phyloP scores from a whole-genome alignment of 2,113 vertebrate genomes.

The Platanista minor region DNA sequence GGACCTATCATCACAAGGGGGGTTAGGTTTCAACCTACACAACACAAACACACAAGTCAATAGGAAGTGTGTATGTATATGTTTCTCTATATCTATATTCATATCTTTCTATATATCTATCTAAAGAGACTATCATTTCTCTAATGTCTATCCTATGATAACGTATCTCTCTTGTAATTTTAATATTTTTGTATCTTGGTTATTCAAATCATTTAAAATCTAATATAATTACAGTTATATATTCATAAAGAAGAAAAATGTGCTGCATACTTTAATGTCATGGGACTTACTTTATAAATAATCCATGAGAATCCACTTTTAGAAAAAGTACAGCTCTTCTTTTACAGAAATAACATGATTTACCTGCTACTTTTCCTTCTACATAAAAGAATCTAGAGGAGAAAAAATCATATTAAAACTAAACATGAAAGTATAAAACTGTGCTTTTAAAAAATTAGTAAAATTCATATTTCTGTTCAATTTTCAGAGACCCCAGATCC shows the following conservation, averaged over 20 bases:
- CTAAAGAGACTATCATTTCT: neutral
- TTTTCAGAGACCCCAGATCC: neutral
- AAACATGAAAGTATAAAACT: neutral
- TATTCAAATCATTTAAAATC: neutral
- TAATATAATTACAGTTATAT: neutral
- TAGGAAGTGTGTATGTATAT: neutral
- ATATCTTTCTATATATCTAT: neutral
- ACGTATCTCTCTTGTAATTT: neutral
- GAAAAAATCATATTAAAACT: neutral
- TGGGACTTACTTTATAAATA: slow-evolving; percentile 15
- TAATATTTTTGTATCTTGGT: neutral
- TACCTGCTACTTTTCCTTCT: neutral
- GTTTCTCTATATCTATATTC: neutral
- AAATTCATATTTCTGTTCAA: neutral
- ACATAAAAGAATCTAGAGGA: neutral
- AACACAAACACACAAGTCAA: neutral
- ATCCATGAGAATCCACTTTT: neutral
- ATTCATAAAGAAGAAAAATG: slow-evolving; percentile 14
- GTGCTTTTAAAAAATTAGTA: neutral
- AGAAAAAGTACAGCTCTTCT: neutral
- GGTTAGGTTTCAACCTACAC: neutral
- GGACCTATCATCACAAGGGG: neutral
- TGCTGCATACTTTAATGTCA: neutral
- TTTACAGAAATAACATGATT: neutral
- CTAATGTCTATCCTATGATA: neutral